Evolutionary conservation across 2,113 vertebrate genomes (phyloP).

Genomic region (Apeltes quadracus): DNA sequence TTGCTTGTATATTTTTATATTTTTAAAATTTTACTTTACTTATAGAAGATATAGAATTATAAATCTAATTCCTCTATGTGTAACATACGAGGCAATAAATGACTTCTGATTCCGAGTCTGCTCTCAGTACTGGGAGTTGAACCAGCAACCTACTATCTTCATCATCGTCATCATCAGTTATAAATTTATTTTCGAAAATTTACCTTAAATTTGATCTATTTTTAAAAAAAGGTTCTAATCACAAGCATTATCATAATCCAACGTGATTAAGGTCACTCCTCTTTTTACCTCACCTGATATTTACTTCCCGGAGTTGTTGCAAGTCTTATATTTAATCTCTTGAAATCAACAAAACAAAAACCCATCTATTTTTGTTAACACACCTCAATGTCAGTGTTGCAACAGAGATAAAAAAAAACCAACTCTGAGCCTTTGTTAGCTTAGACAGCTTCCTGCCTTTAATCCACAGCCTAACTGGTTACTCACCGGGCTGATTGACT

Average conservation of each 20-base stretch:
- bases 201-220: not conserved
- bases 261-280: conserved; percentile 42
- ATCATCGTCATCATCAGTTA: not conserved
- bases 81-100: too few relatives aligned
- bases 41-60: too few relatives aligned
- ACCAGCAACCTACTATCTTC: not conserved
- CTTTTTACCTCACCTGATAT: conserved; percentile 35
- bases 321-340: conserved; percentile 58
- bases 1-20: too few relatives aligned
- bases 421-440: conserved; percentile 67
- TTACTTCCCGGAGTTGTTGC: conserved; percentile 36
- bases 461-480: conserved; percentile 67
- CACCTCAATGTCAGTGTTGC: conserved; percentile 70
- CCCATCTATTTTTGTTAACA: conserved; percentile 73
- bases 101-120: too few relatives aligned
- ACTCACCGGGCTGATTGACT: conserved; percentile 72
- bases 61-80: too few relatives aligned
- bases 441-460: conserved; percentile 69
- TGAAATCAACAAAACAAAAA: conserved; percentile 57
- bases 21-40: too few relatives aligned
- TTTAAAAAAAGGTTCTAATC: not conserved
- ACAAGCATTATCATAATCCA: conserved; percentile 11
- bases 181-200: not conserved
- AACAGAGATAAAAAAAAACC: conserved; percentile 69
- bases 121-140: not conserved